Conservation (phyloP, 35 echinoderm and acorn worm species). For the Strongylocentrotus purpuratus region DNA sequence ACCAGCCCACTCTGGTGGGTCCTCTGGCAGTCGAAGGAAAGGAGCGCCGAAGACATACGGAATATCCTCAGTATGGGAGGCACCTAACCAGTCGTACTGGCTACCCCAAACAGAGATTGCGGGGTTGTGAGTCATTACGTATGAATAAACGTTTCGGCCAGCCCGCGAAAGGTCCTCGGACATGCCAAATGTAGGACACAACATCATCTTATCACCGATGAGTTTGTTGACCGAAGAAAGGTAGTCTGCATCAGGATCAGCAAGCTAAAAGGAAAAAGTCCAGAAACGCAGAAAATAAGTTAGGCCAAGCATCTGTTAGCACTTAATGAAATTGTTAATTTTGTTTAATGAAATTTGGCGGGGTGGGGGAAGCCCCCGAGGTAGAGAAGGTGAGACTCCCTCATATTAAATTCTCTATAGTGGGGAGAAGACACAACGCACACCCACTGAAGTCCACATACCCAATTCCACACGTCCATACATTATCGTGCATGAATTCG, state of each 20-base stretch:
- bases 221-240: not conserved
- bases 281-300: not conserved
- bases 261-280: not conserved
- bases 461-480: too few relatives aligned
- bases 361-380: too few relatives aligned
- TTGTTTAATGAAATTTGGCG: not conserved
- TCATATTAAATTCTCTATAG: too few relatives aligned
- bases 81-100: conserved; percentile 11
- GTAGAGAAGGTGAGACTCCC: not conserved
- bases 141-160: conserved; percentile 4
- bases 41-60: not conserved
- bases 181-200: conserved; percentile 21
- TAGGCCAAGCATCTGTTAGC: not conserved
- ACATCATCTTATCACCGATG: not conserved
- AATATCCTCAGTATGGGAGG: not conserved
- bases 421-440: too few relatives aligned
- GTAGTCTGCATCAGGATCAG: not conserved
- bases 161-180: not conserved
- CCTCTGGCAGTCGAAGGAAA: not conserved
- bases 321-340: not conserved
- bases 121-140: conserved; percentile 48
- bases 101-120: conserved; percentile 30
- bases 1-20: not conserved
- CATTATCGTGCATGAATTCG: too few relatives aligned
- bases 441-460: too few relatives aligned